Conservation (phyloP, 2,888 invertebrate genomes). For the Drosophila anomalata region DNA sequence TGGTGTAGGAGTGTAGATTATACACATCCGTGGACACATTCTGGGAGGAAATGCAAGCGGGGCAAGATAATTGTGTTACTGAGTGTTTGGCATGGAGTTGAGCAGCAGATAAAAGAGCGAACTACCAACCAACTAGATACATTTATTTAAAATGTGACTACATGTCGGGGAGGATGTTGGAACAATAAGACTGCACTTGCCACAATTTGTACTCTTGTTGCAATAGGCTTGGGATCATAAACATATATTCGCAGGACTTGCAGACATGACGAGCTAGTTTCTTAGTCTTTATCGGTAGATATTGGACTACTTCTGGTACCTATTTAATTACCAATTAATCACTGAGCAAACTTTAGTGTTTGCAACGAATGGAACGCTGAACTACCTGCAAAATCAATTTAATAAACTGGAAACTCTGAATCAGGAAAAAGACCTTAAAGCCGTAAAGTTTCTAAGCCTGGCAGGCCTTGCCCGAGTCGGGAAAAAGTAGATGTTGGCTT, state of each 20-base stretch:
- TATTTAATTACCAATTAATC: not conserved
- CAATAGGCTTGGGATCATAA: too few relatives aligned
- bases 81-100: constrained; percentile 8
- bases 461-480: constrained; percentile 3
- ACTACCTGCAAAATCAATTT: not conserved
- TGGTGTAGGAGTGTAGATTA: not conserved
- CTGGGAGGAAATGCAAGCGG: constrained; percentile 24
- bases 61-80: constrained; percentile 27
- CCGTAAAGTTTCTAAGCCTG: constrained; percentile 43
- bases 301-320: too few relatives aligned
- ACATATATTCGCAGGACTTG: too few relatives aligned
- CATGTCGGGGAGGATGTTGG: not conserved
- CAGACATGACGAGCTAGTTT: too few relatives aligned
- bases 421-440: constrained; percentile 42
- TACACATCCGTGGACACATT: constrained; percentile 6
- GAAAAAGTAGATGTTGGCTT: constrained; percentile 24
- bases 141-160: constrained; percentile 68
- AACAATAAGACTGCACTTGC: not conserved
- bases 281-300: too few relatives aligned
- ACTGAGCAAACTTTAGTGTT: too few relatives aligned
- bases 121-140: constrained; percentile 64
- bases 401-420: not conserved
- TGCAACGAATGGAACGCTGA: too few relatives aligned
- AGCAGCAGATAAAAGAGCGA: constrained; percentile 61
- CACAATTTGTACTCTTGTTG: too few relatives aligned